Base-by-base conservation (phyloP, 1,140 invertebrate genomes). In the Drosophila bifasciata region DNA sequence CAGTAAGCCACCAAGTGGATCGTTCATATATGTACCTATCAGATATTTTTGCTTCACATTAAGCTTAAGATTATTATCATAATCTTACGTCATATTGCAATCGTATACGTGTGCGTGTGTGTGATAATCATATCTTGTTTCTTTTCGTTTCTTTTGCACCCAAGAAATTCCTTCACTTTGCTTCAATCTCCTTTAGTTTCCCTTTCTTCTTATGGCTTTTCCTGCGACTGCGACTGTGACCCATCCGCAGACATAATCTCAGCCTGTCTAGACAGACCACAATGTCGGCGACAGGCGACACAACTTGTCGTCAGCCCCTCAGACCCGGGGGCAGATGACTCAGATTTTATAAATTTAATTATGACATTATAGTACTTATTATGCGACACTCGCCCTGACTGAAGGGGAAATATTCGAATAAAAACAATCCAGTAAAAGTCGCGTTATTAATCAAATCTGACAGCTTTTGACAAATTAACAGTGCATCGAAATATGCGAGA, bases 311-410 rank as follows among this genome's bases (percentile, higher is more conserved):
- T 44, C 64, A 48, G 51, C 51, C n/a, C n/a, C 32, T 13, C 32
- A 13, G 32, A 1, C 11, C 32, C 3, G 17, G 49, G 59, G 46
- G n/a, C n/a, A n/a, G 51, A 71, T 85, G 81, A 85, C 43, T 86
- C 81, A 86, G 36, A 67, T 57, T 58, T 75, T 88, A 78, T 81
- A 78, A 88, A 88, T 81, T 88, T 68, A 81, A 88, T 86, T 88
- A 86, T 86, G 81, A 88, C 83, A 88, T 85, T 85, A n/a, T n/a
- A n/a, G n/a, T n/a, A 69, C 66, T 69, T 69, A 86, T 81, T 80
- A 85, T 85, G 77, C 81, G 81, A 66, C 43, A 17, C 77, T 75
- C 75, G 79, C 50, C 41, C n/a, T 36, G 16, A 28, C 28, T 25
- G 1, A 7, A 32, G 25, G 28, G 48, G 21, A 5, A 16, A 71